Percentiles rank a stretch among this genome's conserved stretches.
Conservation (phyloP, 1,140 invertebrate genomes). For the Drosophila ficusphila region DNA sequence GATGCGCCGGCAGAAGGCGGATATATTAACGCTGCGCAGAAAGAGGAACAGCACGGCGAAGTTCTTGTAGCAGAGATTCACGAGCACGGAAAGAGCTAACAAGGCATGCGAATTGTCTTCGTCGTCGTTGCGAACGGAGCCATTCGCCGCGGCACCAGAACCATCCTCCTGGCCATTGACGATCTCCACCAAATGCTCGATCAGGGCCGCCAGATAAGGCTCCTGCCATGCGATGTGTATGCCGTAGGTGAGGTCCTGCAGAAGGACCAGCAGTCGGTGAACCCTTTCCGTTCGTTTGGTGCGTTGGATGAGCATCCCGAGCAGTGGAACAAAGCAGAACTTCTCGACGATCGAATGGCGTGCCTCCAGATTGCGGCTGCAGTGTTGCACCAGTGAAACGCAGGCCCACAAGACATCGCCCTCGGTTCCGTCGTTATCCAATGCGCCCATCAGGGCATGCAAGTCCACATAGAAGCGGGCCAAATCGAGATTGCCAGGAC, state of each 20-base stretch:
- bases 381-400: slow-evolving; percentile 85
- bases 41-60: slow-evolving; percentile 86
- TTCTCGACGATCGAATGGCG: slow-evolving; percentile 85
- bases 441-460: slow-evolving; percentile 74
- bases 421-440: slow-evolving; percentile 65
- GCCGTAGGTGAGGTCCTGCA: slow-evolving; percentile 87
- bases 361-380: slow-evolving; percentile 84
- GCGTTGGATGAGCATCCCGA: slow-evolving; percentile 84
- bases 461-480: slow-evolving; percentile 75
- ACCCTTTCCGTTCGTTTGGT: slow-evolving; percentile 79
- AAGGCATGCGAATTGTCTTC: slow-evolving; percentile 82
- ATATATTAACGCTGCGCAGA: slow-evolving; percentile 85
- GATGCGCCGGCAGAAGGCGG: slow-evolving; percentile 83
- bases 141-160: neutral
- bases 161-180: slow-evolving; percentile 52
- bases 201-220: slow-evolving; percentile 85
- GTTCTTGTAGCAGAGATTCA: slow-evolving; percentile 87
- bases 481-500: slow-evolving; percentile 58
- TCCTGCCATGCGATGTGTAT: slow-evolving; percentile 87
- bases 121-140: slow-evolving; percentile 12
- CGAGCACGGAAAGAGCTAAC: slow-evolving; percentile 85
- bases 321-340: slow-evolving; percentile 86
- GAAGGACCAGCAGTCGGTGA: slow-evolving; percentile 84
- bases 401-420: slow-evolving; percentile 84
- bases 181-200: slow-evolving; percentile 84